A percentile compares a stretch with the other conserved stretches of the same genome.
Evolutionary conservation across 2,888 invertebrate genomes (phyloP).

Genomic region (Pyralis farinalis): DNA sequence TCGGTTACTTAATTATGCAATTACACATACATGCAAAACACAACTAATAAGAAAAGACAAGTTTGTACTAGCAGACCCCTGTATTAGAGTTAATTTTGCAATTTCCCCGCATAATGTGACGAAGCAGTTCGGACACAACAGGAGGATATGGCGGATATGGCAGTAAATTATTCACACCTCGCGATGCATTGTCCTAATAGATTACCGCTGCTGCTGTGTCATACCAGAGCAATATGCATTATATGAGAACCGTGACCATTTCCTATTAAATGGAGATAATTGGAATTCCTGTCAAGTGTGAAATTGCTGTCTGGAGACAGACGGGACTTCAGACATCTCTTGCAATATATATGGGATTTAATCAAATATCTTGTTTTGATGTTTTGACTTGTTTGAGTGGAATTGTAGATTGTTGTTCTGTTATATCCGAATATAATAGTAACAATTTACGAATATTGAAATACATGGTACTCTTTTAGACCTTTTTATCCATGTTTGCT

Average conservation of each 20-base stretch:
- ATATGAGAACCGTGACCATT: slow-evolving; percentile 22
- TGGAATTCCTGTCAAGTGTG: slow-evolving; percentile 54
- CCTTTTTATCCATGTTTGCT: too few species aligned
- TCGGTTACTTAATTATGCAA: too few species aligned
- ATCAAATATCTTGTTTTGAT: not conserved
- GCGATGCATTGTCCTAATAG: slow-evolving; percentile 10
- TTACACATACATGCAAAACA: too few species aligned
- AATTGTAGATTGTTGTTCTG: too few species aligned
- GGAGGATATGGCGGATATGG: not conserved
- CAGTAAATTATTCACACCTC: slow-evolving; percentile 7
- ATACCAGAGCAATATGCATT: slow-evolving; percentile 16
- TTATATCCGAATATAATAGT: too few species aligned
- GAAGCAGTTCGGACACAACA: not conserved
- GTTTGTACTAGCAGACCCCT: not conserved
- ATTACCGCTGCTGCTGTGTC: slow-evolving; percentile 6
- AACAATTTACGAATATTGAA: too few species aligned
- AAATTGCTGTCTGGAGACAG: slow-evolving; percentile 33
- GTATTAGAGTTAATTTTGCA: not conserved
- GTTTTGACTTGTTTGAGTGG: not conserved
- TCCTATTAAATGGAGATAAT: slow-evolving; percentile 50
- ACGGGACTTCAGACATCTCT: not conserved
- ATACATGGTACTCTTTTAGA: too few species aligned
- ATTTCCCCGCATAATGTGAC: not conserved
- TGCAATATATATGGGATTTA: not conserved
- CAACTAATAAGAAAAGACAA: too few species aligned